A percentile compares a stretch with the other conserved stretches of the same genome.
phyloP scores from a whole-genome alignment of 2,113 vertebrate genomes.

The Gasterosteus aculeatus region DNA sequence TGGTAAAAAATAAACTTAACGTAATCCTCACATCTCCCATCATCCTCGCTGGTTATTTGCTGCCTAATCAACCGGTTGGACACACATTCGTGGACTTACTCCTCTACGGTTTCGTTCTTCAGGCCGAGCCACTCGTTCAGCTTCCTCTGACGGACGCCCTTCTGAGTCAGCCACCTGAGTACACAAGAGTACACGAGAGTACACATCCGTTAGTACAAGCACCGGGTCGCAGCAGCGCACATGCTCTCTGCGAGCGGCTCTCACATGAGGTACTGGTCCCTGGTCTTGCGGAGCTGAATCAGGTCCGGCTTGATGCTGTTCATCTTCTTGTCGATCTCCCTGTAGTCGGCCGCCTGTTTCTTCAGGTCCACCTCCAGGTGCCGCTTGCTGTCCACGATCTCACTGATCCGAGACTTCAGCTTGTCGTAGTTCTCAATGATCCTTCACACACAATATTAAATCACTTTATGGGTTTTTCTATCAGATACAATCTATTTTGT shows the following conservation, averaged over 20 bases:
- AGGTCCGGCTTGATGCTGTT: conserved; percentile 99
- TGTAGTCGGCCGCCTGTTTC: conserved; percentile 95
- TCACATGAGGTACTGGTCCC: conserved; percentile 98
- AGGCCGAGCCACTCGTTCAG: conserved; percentile 95
- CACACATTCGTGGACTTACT: conserved; percentile 83
- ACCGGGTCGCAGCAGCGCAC: fast-evolving
- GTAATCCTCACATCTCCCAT: background rate
- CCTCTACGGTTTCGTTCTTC: conserved; percentile 93
- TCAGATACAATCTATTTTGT: too few species aligned
- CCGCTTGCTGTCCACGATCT: conserved; percentile 95
- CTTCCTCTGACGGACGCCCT: conserved; percentile 95
- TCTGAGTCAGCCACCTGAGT: conserved; percentile 97
- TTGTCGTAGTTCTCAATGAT: conserved; percentile 99
- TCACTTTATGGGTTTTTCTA: too few species aligned
- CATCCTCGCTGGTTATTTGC: background rate
- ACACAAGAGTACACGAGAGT: background rate
- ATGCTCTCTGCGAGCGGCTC: background rate
- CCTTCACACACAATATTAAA: conserved; percentile 69
- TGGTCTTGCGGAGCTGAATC: conserved; percentile 97
- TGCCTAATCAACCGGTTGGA: background rate
- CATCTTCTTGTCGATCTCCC: conserved; percentile 99
- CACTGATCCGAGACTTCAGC: conserved; percentile 95
- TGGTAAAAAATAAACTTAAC: too few species aligned
- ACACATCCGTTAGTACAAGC: background rate
- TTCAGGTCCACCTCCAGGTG: conserved; percentile 95